Base-by-base conservation (phyloP, 2,113 vertebrate genomes). In the Centrocercus urophasianus region DNA sequence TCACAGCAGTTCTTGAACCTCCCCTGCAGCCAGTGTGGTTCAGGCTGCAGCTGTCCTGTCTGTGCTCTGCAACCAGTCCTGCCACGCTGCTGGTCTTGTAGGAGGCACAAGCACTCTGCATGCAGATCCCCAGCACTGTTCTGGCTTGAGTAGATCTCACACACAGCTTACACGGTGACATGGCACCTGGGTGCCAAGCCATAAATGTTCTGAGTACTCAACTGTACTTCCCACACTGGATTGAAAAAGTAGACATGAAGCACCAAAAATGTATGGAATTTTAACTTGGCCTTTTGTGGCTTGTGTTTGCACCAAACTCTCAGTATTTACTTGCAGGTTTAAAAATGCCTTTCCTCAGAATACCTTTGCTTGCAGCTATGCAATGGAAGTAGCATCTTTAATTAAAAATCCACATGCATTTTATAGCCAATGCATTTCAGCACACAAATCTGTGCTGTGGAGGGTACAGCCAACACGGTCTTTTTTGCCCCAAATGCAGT, bases 401-500 rank as follows among this genome's bases (percentile, higher is more conserved):
- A 71, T 75, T 45, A 38, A 8, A 87, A 89, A 56, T 7, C 11
- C n/a, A 4, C 12, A 5, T 59, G 11, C 81, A 11, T n/a, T 4
- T 60, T 57, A 40, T 32, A n/a, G 6, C 14, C 14, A 59, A 1
- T 30, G 17, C 2, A 8, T 78, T 71, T 91, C 47, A 71, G 42
- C 15, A 11, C 22, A 36, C 34, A 86, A 59, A 43, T 8, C 9
- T 50, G 18, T 24, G 40, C 17, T 1, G 0, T 32, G 32, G 24
- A 80, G 13, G 11, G 19, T 57, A 48, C 24, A 54, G 25, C 4
- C 12, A 77, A 4, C 4, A 48, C 43, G 40, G n/a, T 5, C 6
- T 17, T 72, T 91, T 91, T 56, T 89, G 14, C 75, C 91, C 19
- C 47, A 32, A 85, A 83, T 60, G 2, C 20, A 67, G n/a, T 28